Base-by-base conservation (phyloP, 2,113 vertebrate genomes). In the Vulpes ferrilata region DNA sequence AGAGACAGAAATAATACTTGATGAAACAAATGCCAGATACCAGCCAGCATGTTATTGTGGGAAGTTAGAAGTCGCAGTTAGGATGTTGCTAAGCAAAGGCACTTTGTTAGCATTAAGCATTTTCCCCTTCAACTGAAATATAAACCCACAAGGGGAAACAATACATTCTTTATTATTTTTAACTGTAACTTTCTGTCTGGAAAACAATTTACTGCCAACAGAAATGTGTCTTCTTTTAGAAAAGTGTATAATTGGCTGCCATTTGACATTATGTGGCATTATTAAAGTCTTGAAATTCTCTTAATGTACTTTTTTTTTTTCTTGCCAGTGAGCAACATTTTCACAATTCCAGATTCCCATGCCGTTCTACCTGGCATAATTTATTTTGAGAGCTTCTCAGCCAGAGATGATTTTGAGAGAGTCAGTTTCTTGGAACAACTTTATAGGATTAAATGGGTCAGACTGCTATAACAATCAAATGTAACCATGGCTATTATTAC, bases 191-290 rank as follows among this genome's bases (percentile, higher is more conserved):
- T 69, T 69, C 19, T 20, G 23, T 35, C 73, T 97, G 62, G 64
- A 96, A 95, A 90, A 97, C 17, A 83, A 93, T 97, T 98, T 95
- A 89, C 84, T 97, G 48, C 84, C 57, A 55, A 79, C 57, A 96
- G 57, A 95, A 97, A 95, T 67, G 76, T 57, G 60, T 90, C 81
- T 97, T 96, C 71, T 89, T 93, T 96, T 82, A 88, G 76, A 95
- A 88, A 87, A 87, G 64, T 88, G 60, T 93, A n/a, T 96, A 95
- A 93, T 96, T 97, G 95, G 92, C 80, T 67, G 0, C 69, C 76
- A 96, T 98, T 97, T 96, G 92, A 97, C 95, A 94, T 95, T 96
- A 90, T 60, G 65, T 82, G 71, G 62, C 97, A 97, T 71, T 98
- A 98, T 97, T 95, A 97, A 95, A 96, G 86, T 90, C 84, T 97